phyloP scores from a whole-genome alignment of 2,113 vertebrate genomes.

The Apistogramma diplotaenia region DNA sequence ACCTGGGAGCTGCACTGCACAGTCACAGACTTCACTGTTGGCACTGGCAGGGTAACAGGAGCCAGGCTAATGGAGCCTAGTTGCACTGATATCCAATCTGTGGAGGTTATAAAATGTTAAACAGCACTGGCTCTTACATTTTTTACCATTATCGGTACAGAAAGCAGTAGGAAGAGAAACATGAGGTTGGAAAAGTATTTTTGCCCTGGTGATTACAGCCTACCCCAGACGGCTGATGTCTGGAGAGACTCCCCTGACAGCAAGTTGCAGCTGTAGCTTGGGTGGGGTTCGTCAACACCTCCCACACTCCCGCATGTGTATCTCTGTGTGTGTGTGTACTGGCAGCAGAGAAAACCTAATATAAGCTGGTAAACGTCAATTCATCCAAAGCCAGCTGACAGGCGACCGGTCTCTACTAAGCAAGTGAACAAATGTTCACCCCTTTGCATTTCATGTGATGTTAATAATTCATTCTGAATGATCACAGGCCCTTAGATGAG shows the following conservation, averaged over 20 bases:
- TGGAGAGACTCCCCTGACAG: constrained; percentile 23
- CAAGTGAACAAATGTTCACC: neutral
- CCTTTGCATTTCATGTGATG: neutral
- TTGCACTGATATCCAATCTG: neutral
- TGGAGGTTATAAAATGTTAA: neutral
- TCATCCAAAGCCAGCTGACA: neutral
- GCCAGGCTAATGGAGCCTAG: constrained; percentile 1
- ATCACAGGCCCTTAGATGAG: neutral
- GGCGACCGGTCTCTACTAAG: neutral
- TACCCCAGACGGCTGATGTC: neutral
- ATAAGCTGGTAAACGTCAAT: neutral
- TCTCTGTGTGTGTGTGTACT: neutral
- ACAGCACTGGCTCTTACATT: neutral
- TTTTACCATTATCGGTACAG: neutral
- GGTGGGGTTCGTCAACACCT: constrained; percentile 30
- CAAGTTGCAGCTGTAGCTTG: constrained; percentile 29
- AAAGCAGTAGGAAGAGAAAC: neutral
- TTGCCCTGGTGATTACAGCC: neutral
- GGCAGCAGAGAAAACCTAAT: neutral
- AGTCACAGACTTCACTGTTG: constrained; percentile 32
- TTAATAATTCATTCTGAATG: constrained; percentile 2
- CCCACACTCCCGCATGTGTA: neutral
- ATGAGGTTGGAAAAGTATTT: neutral
- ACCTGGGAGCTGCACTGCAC: constrained; percentile 44
- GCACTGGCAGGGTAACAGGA: constrained; percentile 16